Evolutionary conservation across 2,888 invertebrate species (phyloP).

Genomic region (Lithosia quadra): DNA sequence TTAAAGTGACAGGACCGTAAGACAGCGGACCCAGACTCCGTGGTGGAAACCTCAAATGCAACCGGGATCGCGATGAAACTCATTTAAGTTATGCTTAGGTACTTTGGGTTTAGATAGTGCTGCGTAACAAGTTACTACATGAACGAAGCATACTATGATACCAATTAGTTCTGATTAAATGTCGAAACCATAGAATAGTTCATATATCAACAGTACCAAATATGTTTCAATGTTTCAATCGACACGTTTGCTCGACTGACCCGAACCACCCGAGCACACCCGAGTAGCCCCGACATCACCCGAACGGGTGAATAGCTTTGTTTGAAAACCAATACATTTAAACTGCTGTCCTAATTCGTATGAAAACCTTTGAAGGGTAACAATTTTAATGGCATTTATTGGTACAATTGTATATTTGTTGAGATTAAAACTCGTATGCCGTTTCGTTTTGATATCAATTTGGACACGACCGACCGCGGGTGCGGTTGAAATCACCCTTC

Average conservation of each 20-base stretch:
- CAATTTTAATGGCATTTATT: conserved; percentile 10
- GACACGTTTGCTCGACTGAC: not conserved
- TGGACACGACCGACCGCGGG: not conserved
- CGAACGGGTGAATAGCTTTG: conserved; percentile 4
- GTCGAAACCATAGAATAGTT: not conserved
- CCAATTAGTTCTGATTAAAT: not conserved
- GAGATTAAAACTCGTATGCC: not conserved
- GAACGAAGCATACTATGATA: too few species aligned
- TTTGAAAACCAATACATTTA: conserved; percentile 11
- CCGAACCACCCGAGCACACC: conserved; percentile 5
- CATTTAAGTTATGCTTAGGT: too few species aligned
- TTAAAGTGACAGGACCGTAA: too few species aligned
- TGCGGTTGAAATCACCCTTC: not conserved
- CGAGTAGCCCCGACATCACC: conserved; percentile 22
- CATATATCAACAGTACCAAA: not conserved
- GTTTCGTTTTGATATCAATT: not conserved
- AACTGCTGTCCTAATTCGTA: not conserved
- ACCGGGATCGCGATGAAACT: too few species aligned
- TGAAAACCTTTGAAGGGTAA: not conserved
- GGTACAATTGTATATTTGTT: not conserved
- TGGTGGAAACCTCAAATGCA: too few species aligned
- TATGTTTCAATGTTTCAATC: not conserved
- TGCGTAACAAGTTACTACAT: too few species aligned
- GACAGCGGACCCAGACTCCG: too few species aligned
- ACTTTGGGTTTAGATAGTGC: too few species aligned